Percentiles rank a stretch among this genome's conserved stretches.
These are phyloP conservation scores for Drosophila yakuba DNA, from an alignment of 1,140 invertebrate species.

Conservation along the genomic window DNA sequence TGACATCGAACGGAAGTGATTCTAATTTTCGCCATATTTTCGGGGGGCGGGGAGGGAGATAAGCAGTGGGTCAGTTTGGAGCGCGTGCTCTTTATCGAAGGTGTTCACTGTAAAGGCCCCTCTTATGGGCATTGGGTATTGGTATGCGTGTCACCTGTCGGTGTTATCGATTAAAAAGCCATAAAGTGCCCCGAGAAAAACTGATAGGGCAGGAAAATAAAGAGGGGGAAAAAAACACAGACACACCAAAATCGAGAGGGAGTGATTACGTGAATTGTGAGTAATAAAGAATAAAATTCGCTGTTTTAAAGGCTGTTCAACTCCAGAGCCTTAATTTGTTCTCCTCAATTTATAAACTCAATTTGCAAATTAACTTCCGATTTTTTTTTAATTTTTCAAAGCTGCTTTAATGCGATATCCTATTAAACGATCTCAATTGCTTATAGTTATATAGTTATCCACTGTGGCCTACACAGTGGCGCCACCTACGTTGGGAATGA, in stretches of 20 bases:
- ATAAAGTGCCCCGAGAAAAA: conserved; percentile 59
- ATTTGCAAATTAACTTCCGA: too few species aligned
- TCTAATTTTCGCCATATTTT: conserved; percentile 12
- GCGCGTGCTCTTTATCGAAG: conserved; percentile 55
- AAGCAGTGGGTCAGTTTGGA: conserved; percentile 15
- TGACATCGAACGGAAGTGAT: conserved; percentile 70
- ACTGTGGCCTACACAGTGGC: conserved; percentile 18
- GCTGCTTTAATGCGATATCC: too few species aligned
- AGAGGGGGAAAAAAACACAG: background rate
- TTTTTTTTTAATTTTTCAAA: too few species aligned
- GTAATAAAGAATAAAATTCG: conserved; percentile 46
- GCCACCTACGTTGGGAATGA: conserved; percentile 69
- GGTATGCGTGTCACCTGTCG: conserved; percentile 35
- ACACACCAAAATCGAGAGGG: conserved; percentile 23
- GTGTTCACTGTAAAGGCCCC: conserved; percentile 50
- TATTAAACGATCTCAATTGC: too few species aligned
- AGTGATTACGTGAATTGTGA: conserved; percentile 71
- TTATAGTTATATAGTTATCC: conserved; percentile 4
- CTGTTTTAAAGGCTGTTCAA: background rate
- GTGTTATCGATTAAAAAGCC: conserved; percentile 73
- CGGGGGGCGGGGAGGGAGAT: background rate
- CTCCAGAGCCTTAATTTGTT: background rate
- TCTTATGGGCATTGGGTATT: conserved; percentile 21
- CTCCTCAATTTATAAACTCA: background rate
- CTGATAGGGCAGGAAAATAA: conserved; percentile 25